Conservation (phyloP, 2,797 vertebrate species). For the Chaetophractus vellerosus region DNA sequence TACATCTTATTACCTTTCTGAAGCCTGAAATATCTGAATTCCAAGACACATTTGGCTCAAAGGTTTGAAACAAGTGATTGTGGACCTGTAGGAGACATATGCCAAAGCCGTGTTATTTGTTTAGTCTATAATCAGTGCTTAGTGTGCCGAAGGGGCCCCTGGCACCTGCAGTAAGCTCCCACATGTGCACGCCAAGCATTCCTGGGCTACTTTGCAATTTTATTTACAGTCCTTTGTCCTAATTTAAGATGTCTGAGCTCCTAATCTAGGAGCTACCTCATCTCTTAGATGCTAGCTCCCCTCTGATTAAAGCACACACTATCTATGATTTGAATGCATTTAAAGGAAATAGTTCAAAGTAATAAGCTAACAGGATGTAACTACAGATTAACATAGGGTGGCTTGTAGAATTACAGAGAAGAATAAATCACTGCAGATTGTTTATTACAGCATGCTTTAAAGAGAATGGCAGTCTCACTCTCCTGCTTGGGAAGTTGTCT, state of each 20-base stretch:
- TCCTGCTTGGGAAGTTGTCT: neutral
- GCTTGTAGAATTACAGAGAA: neutral
- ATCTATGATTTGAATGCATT: neutral
- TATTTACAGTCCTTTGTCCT: constrained; percentile 17
- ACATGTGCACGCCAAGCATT: neutral
- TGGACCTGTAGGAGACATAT: neutral
- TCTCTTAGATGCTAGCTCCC: neutral
- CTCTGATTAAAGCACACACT: constrained; percentile 64
- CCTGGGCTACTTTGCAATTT: neutral
- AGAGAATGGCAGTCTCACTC: neutral
- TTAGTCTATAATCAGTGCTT: neutral
- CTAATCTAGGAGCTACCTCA: constrained; percentile 1
- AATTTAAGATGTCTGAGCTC: constrained; percentile 54
- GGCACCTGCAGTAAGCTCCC: neutral
- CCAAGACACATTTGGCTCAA: neutral
- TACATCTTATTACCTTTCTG: neutral
- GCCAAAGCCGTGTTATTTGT: neutral
- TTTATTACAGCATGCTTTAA: neutral
- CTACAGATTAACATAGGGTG: neutral
- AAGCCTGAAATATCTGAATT: neutral
- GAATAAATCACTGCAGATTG: neutral
- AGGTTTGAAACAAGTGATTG: constrained; percentile 16
- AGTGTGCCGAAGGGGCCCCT: neutral
- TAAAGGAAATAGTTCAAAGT: constrained; percentile 46
- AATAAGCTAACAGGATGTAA: neutral